Evolutionary conservation across 2,888 invertebrate genomes (phyloP), one percentile per base, ranked within the genome.

Genomic region (Maniola hyperantus): DNA sequence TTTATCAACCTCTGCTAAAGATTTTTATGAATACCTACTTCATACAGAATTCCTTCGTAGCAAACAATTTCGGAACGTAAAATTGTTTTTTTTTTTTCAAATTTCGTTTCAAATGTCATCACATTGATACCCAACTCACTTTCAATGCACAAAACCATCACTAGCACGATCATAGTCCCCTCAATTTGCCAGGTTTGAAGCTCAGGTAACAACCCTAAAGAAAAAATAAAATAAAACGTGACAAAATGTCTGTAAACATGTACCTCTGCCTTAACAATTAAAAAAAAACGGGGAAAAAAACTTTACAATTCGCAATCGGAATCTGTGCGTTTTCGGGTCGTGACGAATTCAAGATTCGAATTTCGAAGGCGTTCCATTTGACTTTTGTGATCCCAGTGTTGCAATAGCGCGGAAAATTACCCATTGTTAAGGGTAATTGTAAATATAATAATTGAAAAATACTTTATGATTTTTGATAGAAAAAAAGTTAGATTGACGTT

Each of bases 231-330:
- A 82, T 76, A 84, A 57, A 83, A 91, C 91, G 91, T 92, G 91
- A 92, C 91, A 91, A 89, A 91, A 91, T 91, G 91, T 88, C 87
- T 82, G 89, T 88, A 91, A 91, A 91, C 91, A 92, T 85, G 88
- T 92, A 91, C 91, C 91, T 90, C 85, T 76, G 79, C 83, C 46
- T 46, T 42, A 81, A 78, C 81, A 77, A 77, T 81, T 78, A 81
- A 79, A 80, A 79, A 69, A 74, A 60, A 76, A 77, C 75, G 81
- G 80, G 66, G 72, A 75, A 79, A 86, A 83, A 81, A 77, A 79
- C 64, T 70, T 79, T 79, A 79, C 83, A 83, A 82, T 81, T 74
- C 77, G 79, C 83, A 83, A 79, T 77, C 76, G 76, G 76, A 81
- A 81, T 59, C 53, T 51, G 54, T 64, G 59, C 63, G 63, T 63